Evolutionary conservation across 1,140 invertebrate genomes (phyloP), one percentile per base, ranked within the genome.

Genomic region (Drosophila teissieri): DNA sequence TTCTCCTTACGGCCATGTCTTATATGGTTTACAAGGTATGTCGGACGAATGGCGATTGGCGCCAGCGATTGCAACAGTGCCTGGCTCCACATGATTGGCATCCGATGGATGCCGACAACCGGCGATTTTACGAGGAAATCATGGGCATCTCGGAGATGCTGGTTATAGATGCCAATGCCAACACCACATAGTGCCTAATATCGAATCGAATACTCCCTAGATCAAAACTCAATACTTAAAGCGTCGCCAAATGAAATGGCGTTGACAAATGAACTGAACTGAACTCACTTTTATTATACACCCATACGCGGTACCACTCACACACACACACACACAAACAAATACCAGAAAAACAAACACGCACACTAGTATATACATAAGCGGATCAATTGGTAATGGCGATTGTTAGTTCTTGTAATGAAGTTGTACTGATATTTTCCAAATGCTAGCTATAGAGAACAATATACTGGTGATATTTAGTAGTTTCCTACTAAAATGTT

Each of bases 101-200:
- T 90, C 91, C 91, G 4, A 88, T 91, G 15, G 89, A 84, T 78
- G 73, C 91, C 42, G 84, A 91, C 53, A 84, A 91, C 76, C 81
- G 90, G 0, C 73, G 73, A 3, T 91, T 90, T 45, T 92, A 92
- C 19, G 91, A 91, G 48, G 91, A 92, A 34, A 78, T 90, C 14
- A 91, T 91, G 88, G 90, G 91, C 48, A 89, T 78, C 12, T 91
- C 91, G 19, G 91, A 92, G 75, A 91, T 92, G 90, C 79, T 91
- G 36, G 91, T 91, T 51, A 73, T 91, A 37, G 80, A 90, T 68
- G 54, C 72, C 19, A 73, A 79, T 54, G 49, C 46, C 48, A 85
- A 85, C 49, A 44, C 60, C 46, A 63, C 85, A 58, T 86, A 89
- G 77, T 88, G 84, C 84, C 84, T 88, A 62, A 79, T 1, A 74